These are phyloP conservation scores for Tetranychus truncatus DNA, from an alignment of 2,888 invertebrate genomes.

Conservation along the genomic window DNA sequence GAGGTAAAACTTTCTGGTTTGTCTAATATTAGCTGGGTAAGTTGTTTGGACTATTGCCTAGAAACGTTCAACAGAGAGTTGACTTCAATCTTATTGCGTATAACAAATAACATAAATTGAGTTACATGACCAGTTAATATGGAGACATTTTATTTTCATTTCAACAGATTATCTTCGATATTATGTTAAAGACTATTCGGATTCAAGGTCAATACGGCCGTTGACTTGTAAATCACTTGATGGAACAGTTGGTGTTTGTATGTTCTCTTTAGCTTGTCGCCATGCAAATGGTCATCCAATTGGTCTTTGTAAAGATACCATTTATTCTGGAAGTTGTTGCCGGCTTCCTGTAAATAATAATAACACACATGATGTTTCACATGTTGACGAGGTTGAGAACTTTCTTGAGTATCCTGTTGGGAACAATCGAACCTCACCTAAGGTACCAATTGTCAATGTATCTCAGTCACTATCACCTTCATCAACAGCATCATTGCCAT, in stretches of 20 bases:
- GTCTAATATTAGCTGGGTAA: no score
- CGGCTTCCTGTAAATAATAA: slow-evolving; percentile 38
- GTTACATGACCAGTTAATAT: no score
- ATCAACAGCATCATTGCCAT: neutral
- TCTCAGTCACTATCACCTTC: neutral
- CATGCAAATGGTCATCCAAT: slow-evolving; percentile 75
- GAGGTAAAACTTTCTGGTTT: no score
- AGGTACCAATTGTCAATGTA: neutral
- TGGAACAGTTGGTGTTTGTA: slow-evolving; percentile 54
- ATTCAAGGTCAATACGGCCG: slow-evolving; percentile 4
- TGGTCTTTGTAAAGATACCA: slow-evolving; percentile 77
- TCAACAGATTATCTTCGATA: neutral
- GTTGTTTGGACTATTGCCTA: no score
- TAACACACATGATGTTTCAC: neutral
- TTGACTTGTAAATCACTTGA: neutral
- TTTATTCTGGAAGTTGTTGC: slow-evolving; percentile 83
- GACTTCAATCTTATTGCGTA: no score
- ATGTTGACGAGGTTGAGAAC: neutral
- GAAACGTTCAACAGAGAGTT: no score
- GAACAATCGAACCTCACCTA: neutral
- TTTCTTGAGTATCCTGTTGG: neutral
- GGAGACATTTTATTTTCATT: no score
- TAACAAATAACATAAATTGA: no score
- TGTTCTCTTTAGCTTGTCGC: slow-evolving; percentile 82
- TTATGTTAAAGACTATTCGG: neutral